Conservation (phyloP, 2,797 vertebrate species). For the Ambastaia sidthimunki region DNA sequence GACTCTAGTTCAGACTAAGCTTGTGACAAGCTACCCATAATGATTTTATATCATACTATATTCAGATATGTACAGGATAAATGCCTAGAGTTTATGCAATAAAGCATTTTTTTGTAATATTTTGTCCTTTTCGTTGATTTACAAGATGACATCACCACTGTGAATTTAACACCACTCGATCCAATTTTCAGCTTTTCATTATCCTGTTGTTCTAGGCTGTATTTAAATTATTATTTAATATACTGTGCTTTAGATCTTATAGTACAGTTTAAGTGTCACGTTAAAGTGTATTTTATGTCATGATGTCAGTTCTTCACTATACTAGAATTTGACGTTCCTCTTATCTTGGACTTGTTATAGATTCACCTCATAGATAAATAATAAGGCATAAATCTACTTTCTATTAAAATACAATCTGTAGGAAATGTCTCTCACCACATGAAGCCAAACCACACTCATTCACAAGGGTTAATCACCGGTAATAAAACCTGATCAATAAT, state of each 20-base stretch:
- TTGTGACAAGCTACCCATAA: constrained; percentile 67
- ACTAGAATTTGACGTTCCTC: too few species aligned
- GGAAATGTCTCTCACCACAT: background rate
- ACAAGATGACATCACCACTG: background rate
- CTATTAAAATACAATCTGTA: too few species aligned
- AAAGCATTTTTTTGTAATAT: constrained; percentile 78
- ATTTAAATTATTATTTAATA: too few species aligned
- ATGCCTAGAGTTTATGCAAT: constrained; percentile 92
- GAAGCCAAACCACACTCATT: background rate
- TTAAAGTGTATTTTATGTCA: too few species aligned
- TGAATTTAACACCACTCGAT: background rate
- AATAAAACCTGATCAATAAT: constrained; percentile 18
- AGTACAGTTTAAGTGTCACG: too few species aligned
- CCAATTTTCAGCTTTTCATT: too few species aligned
- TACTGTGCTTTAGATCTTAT: too few species aligned
- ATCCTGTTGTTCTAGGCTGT: too few species aligned
- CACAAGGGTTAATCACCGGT: constrained; percentile 4
- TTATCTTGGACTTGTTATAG: too few species aligned
- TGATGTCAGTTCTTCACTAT: too few species aligned
- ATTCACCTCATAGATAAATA: too few species aligned
- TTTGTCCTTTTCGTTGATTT: constrained; percentile 35
- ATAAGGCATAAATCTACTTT: too few species aligned
- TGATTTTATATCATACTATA: constrained; percentile 85
- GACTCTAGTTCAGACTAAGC: constrained; percentile 64
- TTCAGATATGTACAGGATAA: constrained; percentile 87